Conservation (phyloP, 2,797 vertebrate genomes). For the Amphiprion clarkii region DNA sequence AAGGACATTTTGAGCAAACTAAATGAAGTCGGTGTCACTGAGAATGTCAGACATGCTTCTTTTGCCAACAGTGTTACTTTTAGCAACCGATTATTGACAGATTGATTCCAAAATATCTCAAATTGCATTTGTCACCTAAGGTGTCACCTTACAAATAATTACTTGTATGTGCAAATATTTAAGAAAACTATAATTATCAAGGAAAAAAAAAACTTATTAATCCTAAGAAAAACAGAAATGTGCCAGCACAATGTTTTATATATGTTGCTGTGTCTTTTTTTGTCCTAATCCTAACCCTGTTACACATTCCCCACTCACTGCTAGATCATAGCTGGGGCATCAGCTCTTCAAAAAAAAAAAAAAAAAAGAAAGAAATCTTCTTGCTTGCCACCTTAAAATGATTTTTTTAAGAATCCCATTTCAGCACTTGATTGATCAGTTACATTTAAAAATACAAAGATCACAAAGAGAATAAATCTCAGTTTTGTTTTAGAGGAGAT, state of each 20-base stretch:
- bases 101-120: background rate
- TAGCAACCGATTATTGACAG: background rate
- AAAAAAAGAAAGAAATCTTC: background rate
- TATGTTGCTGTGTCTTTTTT: no score
- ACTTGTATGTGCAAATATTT: background rate
- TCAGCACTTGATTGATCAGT: background rate
- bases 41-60: background rate
- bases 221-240: no score
- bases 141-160: conserved; percentile 8
- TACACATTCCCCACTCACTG: no score
- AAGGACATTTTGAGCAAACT: background rate
- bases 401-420: conserved; percentile 18
- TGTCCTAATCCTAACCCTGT: no score
- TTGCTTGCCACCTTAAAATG: background rate
- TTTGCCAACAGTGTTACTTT: background rate
- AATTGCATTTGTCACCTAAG: conserved; percentile 11
- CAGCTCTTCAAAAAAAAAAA: background rate
- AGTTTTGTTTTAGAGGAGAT: conserved; percentile 7
- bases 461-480: background rate
- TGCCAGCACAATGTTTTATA: no score
- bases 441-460: background rate
- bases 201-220: no score
- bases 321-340: background rate
- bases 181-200: no score
- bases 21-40: background rate